Conservation (phyloP, 53 echinoderm and acorn worm genomes). For the Mesocentrotus franciscanus region DNA sequence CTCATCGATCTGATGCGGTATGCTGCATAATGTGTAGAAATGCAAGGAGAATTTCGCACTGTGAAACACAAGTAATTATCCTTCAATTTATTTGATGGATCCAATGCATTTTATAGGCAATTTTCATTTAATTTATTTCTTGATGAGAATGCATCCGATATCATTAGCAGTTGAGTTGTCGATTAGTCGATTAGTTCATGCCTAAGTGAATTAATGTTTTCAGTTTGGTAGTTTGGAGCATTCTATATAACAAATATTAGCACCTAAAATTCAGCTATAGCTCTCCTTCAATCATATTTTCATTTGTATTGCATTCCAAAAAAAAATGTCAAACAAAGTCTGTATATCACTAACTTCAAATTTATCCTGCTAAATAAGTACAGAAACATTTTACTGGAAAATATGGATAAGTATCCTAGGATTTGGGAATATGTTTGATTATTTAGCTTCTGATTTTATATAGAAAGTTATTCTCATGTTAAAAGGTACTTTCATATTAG, state of each 20-base stretch:
- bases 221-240: neutral
- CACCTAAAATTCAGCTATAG: neutral
- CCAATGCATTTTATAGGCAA: neutral
- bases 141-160: neutral
- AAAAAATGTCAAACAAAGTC: neutral
- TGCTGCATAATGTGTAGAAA: neutral
- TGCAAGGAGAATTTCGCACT: neutral
- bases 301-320: neutral
- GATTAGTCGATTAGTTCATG: neutral
- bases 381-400: too few species aligned
- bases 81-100: conserved; percentile 7
- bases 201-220: neutral
- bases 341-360: too few species aligned
- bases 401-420: too few species aligned
- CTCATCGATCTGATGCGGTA: neutral
- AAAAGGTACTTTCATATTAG: too few species aligned
- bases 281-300: neutral
- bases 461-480: too few species aligned
- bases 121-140: neutral
- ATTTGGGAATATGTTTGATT: too few species aligned
- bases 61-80: conserved; percentile 33
- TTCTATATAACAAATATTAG: neutral
- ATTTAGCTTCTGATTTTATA: too few species aligned
- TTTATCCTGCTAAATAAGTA: too few species aligned
- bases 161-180: neutral